Base-by-base conservation (phyloP, 2,113 vertebrate species). In the Osmerus mordax region DNA sequence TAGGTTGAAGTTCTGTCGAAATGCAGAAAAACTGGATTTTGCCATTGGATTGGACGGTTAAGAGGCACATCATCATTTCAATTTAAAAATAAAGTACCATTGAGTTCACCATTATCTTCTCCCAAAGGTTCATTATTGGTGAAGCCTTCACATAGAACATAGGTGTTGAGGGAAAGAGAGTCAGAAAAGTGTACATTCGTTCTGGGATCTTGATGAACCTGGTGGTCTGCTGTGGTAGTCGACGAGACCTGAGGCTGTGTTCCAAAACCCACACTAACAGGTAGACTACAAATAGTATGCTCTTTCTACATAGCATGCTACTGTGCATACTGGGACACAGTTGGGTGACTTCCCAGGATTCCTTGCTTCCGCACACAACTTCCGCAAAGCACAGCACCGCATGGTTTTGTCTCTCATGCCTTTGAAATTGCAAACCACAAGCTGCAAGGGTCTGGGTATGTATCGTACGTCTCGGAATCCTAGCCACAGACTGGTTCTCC, bases 1-100 rank as follows among this genome's bases (percentile, higher is more conserved):
- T 77, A 70, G 67, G 67, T 73, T 60, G 61, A 70, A 73, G 67
- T 65, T 73, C 74, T 32, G 61, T 71, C 77, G 23, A 55, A 74
- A 80, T 71, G 61, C 78, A 18, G 71, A 65, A 55, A 76, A 71
- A 15, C 79, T 72, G 81, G 70, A 67, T 36, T 76, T 74, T 67
- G 73, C 68, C 70, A 71, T 77, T 73, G 63, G 78, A 75, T 70
- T 73, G 74, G 79, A 80, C 36, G 58, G 78, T 55, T 83, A 82
- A 82, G 87, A 91, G 90, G 91, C 90, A 90, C 23, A 23, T 23
- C 23, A 23, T 23, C 89, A 77, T 76, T 41, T 65, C 52, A 32
- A 56, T 75, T 75, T 36, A 65, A 70, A 82, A 74, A 61, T n/a
- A 75, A 78, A 68, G n/a, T 32, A 81, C 65, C 66, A 72, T 76